Conservation (phyloP, 2,113 vertebrate species). For the Mobula birostris region DNA sequence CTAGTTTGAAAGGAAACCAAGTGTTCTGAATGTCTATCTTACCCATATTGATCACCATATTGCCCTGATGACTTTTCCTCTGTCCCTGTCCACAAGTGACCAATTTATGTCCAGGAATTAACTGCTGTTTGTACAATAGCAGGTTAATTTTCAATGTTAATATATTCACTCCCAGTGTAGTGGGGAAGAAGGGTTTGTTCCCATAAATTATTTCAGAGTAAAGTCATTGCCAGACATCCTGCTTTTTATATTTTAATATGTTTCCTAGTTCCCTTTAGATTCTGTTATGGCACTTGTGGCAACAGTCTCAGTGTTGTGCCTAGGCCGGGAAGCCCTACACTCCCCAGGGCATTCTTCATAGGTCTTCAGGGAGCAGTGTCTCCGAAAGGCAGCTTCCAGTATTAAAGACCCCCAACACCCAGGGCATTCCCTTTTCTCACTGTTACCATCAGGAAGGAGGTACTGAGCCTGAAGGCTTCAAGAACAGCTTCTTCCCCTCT, state of each 20-base stretch:
- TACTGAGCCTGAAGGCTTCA: too few relatives aligned
- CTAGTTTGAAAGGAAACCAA: not conserved
- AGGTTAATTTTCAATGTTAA: not conserved
- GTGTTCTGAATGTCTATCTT: not conserved
- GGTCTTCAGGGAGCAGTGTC: too few relatives aligned
- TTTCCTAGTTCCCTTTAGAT: not conserved
- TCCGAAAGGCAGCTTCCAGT: too few relatives aligned
- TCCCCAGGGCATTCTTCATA: too few relatives aligned
- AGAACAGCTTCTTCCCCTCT: too few relatives aligned
- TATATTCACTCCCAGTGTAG: not conserved
- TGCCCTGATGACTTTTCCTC: not conserved
- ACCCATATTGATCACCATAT: not conserved
- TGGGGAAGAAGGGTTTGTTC: not conserved
- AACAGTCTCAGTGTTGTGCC: too few relatives aligned
- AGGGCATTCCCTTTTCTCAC: too few relatives aligned
- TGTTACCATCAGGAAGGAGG: too few relatives aligned
- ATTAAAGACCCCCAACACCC: too few relatives aligned
- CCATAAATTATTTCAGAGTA: not conserved
- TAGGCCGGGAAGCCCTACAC: too few relatives aligned
- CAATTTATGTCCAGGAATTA: not conserved
- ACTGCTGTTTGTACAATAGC: not conserved
- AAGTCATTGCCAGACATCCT: not conserved
- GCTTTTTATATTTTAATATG: not conserved
- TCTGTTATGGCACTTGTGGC: too few relatives aligned
- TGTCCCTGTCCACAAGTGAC: not conserved